A percentile compares a stretch with the other conserved stretches of the same genome.
Conservation (phyloP, 1,140 invertebrate genomes). For the Drosophila kepulauana region DNA sequence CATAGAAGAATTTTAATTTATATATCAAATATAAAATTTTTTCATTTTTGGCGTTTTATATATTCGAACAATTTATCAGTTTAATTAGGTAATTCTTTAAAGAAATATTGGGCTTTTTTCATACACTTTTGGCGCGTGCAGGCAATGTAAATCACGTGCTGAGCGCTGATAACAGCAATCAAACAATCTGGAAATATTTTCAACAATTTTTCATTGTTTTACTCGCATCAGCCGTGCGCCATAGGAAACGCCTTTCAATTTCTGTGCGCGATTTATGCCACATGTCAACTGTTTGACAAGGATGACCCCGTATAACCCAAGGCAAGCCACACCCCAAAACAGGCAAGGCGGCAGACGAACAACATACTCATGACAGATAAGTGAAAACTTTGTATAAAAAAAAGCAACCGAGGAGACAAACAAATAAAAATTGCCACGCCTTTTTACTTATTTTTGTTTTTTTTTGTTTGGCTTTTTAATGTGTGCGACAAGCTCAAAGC, state of each 20-base stretch:
- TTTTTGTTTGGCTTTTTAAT: conserved; percentile 65
- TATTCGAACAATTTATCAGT: not conserved
- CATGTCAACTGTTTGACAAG: conserved; percentile 76
- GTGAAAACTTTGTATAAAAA: conserved; percentile 70
- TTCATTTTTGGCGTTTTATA: not conserved
- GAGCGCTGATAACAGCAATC: conserved; percentile 18
- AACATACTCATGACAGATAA: conserved; percentile 62
- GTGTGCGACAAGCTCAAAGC: conserved; percentile 70
- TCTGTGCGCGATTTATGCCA: conserved; percentile 74
- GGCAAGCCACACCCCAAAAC: conserved; percentile 28
- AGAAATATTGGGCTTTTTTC: conserved; percentile 15
- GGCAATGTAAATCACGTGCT: conserved; percentile 20
- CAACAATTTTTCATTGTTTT: conserved; percentile 40
- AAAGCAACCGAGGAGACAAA: conserved; percentile 41
- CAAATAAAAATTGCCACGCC: conserved; percentile 29
- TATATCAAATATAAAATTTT: not conserved
- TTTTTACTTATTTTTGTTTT: conserved; percentile 30
- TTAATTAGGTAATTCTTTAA: conserved; percentile 7
- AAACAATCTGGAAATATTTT: conserved; percentile 32
- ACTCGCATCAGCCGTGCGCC: not conserved
- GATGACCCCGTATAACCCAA: conserved; percentile 55
- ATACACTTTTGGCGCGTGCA: conserved; percentile 4
- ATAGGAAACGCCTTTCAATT: conserved; percentile 55
- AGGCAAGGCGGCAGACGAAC: not conserved
- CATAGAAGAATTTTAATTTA: no score